Base-by-base conservation (phyloP, 2,113 vertebrate genomes). In the Numenius arquata region DNA sequence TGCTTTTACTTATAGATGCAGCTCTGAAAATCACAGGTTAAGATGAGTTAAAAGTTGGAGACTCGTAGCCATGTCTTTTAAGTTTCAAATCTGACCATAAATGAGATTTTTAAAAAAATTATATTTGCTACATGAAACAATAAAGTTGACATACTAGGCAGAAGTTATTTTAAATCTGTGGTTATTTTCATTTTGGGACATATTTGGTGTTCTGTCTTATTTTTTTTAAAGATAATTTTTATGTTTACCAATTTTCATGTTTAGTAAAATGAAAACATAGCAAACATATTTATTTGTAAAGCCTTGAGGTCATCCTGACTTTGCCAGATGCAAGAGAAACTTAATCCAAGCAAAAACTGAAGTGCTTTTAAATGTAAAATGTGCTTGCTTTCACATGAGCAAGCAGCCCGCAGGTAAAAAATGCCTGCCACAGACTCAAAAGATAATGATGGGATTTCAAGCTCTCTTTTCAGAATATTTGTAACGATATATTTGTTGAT, bases 321-420 rank as follows among this genome's bases (percentile, higher is more conserved):
- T 97, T 95, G 93, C 95, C 89, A 90, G 82, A 82, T 95, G 93
- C 92, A 96, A 85, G 68, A 87, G 94, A 82, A 96, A 93, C 70
- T 93, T 95, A 96, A 96, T 94, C 87, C 93, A 97, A 95, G 95
- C 94, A 97, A 96, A 97, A 96, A 74, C 90, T 96, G 80, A 96
- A 96, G 78, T 95, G 93, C 93, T 97, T 97, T 96, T 97, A 96
- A 97, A 97, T 95, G 91, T 91, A 94, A 97, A 97, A 97, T 96
- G 92, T 91, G 88, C 65, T 97, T 48, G 43, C 78, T 96, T 96
- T 96, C 96, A 97, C 95, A 96, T 96, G 95, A 96, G 66, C 83
- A 96, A 94, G 86, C 94, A 97, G 96, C 97, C 97, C 5, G 45
- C 40, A 96, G 95, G 87, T 89, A 89, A 93, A 92, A 90, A 93